Evolutionary conservation across 2,113 vertebrate genomes (phyloP).

Genomic region (Tupaia tana): DNA sequence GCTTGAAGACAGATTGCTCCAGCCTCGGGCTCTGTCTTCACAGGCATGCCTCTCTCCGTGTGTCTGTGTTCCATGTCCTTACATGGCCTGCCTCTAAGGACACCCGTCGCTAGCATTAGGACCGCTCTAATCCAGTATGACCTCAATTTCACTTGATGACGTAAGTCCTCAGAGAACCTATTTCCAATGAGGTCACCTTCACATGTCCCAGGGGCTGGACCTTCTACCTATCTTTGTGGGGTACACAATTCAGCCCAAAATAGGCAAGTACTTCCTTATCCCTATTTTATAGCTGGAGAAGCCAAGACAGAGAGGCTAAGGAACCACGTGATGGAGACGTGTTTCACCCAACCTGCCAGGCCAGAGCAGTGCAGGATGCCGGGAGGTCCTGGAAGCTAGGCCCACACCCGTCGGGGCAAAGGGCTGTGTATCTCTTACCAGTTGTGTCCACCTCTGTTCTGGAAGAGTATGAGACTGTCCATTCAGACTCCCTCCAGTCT

Average conservation of each 20-base stretch:
- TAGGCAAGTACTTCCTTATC: not conserved
- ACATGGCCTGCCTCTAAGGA: not conserved
- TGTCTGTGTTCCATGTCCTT: not conserved
- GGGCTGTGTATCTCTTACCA: not conserved
- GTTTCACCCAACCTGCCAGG: not conserved
- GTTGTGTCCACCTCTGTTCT: not conserved
- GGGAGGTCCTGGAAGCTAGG: not conserved
- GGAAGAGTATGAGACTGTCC: not conserved
- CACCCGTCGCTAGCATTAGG: not conserved
- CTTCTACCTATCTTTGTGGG: not conserved
- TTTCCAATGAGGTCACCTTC: not conserved
- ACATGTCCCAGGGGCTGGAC: not conserved
- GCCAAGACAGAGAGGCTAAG: not conserved
- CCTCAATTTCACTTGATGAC: not conserved
- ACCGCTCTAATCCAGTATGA: not conserved
- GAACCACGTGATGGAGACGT: too few species aligned
- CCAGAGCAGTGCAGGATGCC: rapidly evolving
- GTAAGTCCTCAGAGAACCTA: not conserved
- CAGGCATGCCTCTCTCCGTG: not conserved
- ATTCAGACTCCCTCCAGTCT: not conserved
- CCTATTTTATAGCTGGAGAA: not conserved
- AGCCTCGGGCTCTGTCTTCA: not conserved
- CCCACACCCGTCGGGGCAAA: not conserved
- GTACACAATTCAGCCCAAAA: not conserved
- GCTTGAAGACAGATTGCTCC: not conserved